phyloP scores from a whole-genome alignment of 2,113 vertebrate species.

The Nibea albiflora region DNA sequence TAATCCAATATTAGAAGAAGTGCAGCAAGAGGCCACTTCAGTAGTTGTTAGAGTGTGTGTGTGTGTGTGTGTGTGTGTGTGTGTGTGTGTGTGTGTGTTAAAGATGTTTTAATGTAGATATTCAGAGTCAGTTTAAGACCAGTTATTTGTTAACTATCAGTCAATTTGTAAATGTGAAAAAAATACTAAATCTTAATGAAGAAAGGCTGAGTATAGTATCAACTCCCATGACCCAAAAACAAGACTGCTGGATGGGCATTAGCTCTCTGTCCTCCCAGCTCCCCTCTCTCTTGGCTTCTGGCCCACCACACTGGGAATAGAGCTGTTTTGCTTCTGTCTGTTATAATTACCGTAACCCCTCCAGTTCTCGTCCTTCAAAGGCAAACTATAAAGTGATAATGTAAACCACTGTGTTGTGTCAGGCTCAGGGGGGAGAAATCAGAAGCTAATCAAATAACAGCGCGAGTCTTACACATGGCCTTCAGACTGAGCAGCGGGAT shows the following conservation, averaged over 20 bases:
- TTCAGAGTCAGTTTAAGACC: neutral
- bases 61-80: neutral
- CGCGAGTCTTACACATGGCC: constrained; percentile 40
- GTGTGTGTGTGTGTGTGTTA: neutral
- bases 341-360: constrained; percentile 55
- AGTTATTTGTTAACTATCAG: neutral
- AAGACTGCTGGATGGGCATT: constrained; percentile 20
- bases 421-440: constrained; percentile 54
- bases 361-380: constrained; percentile 45
- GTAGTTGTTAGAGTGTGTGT: neutral
- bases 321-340: constrained; percentile 61
- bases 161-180: neutral
- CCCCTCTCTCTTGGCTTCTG: constrained; percentile 44
- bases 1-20: constrained; percentile 18
- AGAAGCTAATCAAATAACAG: constrained; percentile 72
- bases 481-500: constrained; percentile 15
- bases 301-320: constrained; percentile 51
- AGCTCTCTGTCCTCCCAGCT: constrained; percentile 32
- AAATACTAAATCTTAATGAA: neutral
- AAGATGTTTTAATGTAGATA: neutral
- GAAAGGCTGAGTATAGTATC: neutral
- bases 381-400: constrained; percentile 57
- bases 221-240: neutral
- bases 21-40: neutral
- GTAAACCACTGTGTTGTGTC: constrained; percentile 50